Evolutionary conservation across 1,140 invertebrate species (phyloP), one percentile per base, ranked within the genome.

Genomic region (Melitaea cinxia): DNA sequence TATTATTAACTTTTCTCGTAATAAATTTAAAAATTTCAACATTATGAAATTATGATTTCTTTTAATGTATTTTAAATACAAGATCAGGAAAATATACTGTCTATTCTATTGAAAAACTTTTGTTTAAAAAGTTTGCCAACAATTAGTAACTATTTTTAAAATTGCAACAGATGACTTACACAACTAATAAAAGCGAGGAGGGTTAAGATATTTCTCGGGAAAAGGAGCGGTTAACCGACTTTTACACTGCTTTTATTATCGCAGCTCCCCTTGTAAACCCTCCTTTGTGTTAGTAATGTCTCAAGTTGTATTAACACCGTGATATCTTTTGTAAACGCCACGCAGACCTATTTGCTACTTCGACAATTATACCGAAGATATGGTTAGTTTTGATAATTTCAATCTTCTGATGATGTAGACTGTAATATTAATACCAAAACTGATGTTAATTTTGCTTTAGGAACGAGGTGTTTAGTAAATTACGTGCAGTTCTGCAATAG

Each of bases 241-340:
- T 88, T 88, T 85, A 88, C 83, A 88, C 80, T 82, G 83, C 80
- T 86, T 90, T 88, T 90, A 90, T 90, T 88, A 80, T 87, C 74
- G 72, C 66, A 70, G 65, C 71, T 59, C 83, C 85, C 83, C 78
- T 85, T 83, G 83, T 83, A 84, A 84, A 81, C 75, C 75, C 61
- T 78, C 83, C 76, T 81, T 85, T 88, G 82, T 86, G 80, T 75
- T 79, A 82, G 80, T 87, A 86, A 89, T 82, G 80, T 89, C 87
- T 87, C 77, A 84, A 84, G 82, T 88, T 89, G 76, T 85, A 88
- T 86, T 85, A 85, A 83, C 83, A 80, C 77, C 72, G 77, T 83
- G 81, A 85, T 88, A 84, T 87, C 76, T 85, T 80, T 78, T 86
- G 76, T 80, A 71, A 75, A 65, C 72, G 37, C 37, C 15, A 76